Conservation (phyloP, 2,113 vertebrate genomes). For the Corythoichthys haematopterus region DNA sequence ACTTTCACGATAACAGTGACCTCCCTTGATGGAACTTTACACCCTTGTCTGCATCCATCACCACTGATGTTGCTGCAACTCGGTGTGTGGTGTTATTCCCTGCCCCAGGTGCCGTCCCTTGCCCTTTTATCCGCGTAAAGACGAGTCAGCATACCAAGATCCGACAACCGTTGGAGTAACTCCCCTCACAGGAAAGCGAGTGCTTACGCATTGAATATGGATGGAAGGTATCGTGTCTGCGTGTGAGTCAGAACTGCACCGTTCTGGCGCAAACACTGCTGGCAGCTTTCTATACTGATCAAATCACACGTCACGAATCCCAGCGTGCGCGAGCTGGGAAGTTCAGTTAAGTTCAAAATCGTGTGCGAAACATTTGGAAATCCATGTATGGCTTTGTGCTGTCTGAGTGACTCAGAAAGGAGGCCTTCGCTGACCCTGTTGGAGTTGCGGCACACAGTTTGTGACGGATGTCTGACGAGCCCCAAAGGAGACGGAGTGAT, state of each 20-base stretch:
- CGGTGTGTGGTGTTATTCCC: conserved; percentile 30
- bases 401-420: background rate
- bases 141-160: conserved; percentile 29
- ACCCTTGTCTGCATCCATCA: conserved; percentile 55
- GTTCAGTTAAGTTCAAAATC: conserved; percentile 47
- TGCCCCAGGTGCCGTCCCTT: conserved; percentile 34
- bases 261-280: conserved; percentile 49
- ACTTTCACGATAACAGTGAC: conserved; percentile 41
- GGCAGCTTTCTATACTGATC: conserved; percentile 59
- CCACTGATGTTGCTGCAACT: conserved; percentile 32
- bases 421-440: conserved; percentile 2
- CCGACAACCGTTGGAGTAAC: conserved; percentile 49
- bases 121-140: conserved; percentile 53
- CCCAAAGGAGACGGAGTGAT: conserved; percentile 55
- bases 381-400: conserved; percentile 18
- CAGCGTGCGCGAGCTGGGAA: conserved; percentile 27
- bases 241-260: conserved; percentile 27
- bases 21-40: conserved; percentile 40
- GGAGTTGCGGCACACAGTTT: conserved; percentile 28
- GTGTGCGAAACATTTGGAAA: conserved; percentile 1
- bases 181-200: conserved; percentile 34
- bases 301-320: conserved; percentile 49
- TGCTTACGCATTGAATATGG: conserved; percentile 13
- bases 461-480: conserved; percentile 58
- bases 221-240: conserved; percentile 29